Evolutionary conservation across 2,113 vertebrate genomes (phyloP).

Genomic region (Pampusana beccarii): DNA sequence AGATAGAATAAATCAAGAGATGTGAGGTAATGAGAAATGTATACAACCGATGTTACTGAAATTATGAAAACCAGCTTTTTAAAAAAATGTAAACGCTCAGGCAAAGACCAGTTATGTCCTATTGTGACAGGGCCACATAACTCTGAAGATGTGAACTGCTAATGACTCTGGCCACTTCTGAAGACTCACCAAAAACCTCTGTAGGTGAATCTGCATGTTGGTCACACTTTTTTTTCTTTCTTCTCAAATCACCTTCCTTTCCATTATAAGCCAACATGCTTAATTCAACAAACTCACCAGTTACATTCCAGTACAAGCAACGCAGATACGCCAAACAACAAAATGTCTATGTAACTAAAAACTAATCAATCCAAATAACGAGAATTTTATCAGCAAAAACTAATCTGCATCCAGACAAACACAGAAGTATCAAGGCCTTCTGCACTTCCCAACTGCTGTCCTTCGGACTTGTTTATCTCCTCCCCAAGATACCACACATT

Average conservation of each 20-base stretch:
- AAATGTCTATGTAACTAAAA: not conserved
- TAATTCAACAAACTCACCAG: not conserved
- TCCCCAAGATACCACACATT: not conserved
- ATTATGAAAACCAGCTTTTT: not conserved
- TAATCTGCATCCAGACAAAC: not conserved
- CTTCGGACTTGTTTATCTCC: not conserved
- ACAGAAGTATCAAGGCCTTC: not conserved
- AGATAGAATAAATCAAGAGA: not conserved
- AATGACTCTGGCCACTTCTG: fast-evolving
- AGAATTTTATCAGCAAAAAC: not conserved
- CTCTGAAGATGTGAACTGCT: not conserved
- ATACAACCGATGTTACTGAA: not conserved
- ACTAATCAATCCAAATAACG: not conserved
- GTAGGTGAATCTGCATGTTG: fast-evolving
- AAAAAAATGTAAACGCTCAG: not conserved
- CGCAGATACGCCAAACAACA: not conserved
- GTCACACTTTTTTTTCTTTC: not conserved
- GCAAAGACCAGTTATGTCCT: not conserved
- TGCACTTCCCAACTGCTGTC: not conserved
- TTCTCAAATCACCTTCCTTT: not conserved
- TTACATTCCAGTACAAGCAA: not conserved
- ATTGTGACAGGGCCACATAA: not conserved
- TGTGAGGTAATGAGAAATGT: not conserved
- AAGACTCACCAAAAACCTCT: not conserved
- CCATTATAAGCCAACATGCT: not conserved